Percentiles rank a stretch among this genome's conserved stretches.
Evolutionary conservation across 1,140 invertebrate genomes (phyloP).

Genomic region (Whitmania pigra): DNA sequence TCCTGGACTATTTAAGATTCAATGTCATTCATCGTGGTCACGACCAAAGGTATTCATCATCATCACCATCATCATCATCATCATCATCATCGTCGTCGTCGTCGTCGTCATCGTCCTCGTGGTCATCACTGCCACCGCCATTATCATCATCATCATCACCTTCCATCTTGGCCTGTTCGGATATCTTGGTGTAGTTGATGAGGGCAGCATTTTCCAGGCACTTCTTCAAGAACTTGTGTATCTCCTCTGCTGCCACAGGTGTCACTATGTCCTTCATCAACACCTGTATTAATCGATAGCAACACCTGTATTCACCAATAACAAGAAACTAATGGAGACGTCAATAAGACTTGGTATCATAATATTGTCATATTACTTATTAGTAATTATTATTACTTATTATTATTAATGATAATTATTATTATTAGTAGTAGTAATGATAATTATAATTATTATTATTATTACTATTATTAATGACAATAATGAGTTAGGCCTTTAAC

Average conservation of each 20-base stretch:
- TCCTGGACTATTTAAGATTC: no score
- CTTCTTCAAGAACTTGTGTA: slow-evolving; percentile 83
- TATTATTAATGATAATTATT: no score
- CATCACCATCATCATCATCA: slow-evolving; percentile 25
- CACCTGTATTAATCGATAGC: no score
- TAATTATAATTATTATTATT: no score
- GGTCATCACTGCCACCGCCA: slow-evolving; percentile 25
- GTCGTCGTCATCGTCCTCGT: slow-evolving; percentile 24
- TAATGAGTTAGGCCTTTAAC: no score
- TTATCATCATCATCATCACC: slow-evolving; percentile 48
- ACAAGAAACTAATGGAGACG: no score
- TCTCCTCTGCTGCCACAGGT: slow-evolving; percentile 87
- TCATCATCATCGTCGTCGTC: slow-evolving; percentile 26
- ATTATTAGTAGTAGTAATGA: no score
- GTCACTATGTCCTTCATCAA: slow-evolving; percentile 98
- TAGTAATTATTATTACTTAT: no score
- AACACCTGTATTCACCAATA: no score
- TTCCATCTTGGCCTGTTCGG: slow-evolving; percentile 93
- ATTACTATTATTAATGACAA: no score
- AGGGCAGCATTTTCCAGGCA: slow-evolving; percentile 93
- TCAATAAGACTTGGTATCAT: no score
- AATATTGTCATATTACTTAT: no score
- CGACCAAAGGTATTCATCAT: slow-evolving; percentile 11
- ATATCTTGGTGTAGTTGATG: slow-evolving; percentile 89
- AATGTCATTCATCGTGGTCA: background rate